These are phyloP conservation scores for Ceyx margarethae DNA, from an alignment of 2,113 vertebrate genomes.

Conservation along the genomic window DNA sequence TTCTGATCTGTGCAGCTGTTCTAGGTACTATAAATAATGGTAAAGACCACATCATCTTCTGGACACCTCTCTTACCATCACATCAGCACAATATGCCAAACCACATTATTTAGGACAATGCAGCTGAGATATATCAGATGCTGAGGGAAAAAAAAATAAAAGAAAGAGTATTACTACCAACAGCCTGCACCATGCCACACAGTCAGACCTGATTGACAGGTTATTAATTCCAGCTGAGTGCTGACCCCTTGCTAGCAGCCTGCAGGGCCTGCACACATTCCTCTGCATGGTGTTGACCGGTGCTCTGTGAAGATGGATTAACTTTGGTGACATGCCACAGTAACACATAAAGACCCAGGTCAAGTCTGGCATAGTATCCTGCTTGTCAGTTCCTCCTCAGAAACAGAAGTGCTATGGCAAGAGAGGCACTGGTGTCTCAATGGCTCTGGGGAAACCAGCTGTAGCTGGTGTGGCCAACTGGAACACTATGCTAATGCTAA, in stretches of 20 bases:
- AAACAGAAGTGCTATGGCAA: neutral
- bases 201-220: neutral
- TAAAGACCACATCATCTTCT: neutral
- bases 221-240: neutral
- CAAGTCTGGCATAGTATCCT: neutral
- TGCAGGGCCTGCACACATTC: neutral
- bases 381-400: neutral
- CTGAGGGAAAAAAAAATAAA: neutral
- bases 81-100: neutral
- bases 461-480: neutral
- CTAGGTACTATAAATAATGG: neutral
- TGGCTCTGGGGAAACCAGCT: neutral
- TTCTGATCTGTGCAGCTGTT: neutral
- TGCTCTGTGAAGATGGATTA: neutral
- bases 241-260: neutral
- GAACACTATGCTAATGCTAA: fast-evolving
- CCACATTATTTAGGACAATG: neutral
- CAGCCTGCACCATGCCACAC: neutral
- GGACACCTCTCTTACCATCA: neutral
- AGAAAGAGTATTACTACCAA: neutral
- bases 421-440: neutral
- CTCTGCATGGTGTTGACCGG: fast-evolving
- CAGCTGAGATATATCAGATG: neutral
- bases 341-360: neutral
- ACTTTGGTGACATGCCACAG: neutral